Conservation (phyloP, 2,113 vertebrate species). For the Zeus faber region DNA sequence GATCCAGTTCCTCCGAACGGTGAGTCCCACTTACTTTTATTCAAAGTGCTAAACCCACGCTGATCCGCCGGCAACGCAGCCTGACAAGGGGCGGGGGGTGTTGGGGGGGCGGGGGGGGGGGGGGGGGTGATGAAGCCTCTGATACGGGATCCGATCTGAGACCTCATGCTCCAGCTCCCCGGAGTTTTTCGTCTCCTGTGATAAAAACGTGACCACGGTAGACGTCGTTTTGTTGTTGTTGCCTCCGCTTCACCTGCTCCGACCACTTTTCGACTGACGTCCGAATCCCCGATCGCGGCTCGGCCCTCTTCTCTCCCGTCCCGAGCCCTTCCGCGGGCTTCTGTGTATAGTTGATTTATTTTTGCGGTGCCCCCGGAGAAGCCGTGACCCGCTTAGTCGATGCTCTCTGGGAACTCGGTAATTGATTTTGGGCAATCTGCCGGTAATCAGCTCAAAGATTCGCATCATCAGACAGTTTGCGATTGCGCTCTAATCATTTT, state of each 20-base stretch:
- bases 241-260: too few species aligned
- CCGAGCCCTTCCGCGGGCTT: slow-evolving; percentile 29
- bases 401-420: slow-evolving; percentile 40
- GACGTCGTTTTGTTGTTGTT: too few species aligned
- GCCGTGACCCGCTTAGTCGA: slow-evolving; percentile 56
- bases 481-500: slow-evolving; percentile 6
- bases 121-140: neutral
- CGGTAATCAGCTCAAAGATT: slow-evolving; percentile 7
- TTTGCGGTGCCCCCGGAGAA: slow-evolving; percentile 34
- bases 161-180: neutral
- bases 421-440: slow-evolving; percentile 47
- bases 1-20: slow-evolving; percentile 91
- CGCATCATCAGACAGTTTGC: neutral
- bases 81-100: neutral
- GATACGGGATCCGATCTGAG: neutral
- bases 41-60: too few species aligned
- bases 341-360: slow-evolving; percentile 36
- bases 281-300: too few species aligned
- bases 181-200: neutral
- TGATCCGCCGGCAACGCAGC: too few species aligned
- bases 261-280: too few species aligned
- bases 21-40: slow-evolving; percentile 62
- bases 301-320: too few species aligned
- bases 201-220: neutral
- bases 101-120: neutral